Evolutionary conservation across 2,888 invertebrate genomes (phyloP).

Genomic region (Terebella lapidaria): DNA sequence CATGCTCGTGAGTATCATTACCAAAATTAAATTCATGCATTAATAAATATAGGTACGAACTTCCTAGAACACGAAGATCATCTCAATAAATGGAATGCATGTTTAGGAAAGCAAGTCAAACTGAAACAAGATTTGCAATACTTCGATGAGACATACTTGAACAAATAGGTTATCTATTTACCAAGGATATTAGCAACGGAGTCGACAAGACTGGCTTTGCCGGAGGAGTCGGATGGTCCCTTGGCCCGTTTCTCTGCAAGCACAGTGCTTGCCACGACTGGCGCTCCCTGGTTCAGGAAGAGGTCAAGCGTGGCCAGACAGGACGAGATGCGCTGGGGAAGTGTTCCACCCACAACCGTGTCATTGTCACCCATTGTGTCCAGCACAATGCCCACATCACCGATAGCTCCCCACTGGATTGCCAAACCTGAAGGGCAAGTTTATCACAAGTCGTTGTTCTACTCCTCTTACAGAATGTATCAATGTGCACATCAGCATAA

Average conservation of each 20-base stretch:
- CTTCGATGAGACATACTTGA: too few species aligned
- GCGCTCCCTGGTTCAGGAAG: constrained; percentile 76
- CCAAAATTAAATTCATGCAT: not conserved
- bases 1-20: not conserved
- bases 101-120: too few species aligned
- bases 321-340: constrained; percentile 92
- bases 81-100: too few species aligned
- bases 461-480: too few species aligned
- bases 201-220: constrained; percentile 66
- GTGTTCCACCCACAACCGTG: constrained; percentile 86
- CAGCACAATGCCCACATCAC: constrained; percentile 89
- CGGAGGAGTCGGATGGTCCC: constrained; percentile 55
- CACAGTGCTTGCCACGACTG: constrained; percentile 63
- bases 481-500: too few species aligned
- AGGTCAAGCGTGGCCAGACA: constrained; percentile 82
- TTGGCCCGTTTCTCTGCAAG: constrained; percentile 75
- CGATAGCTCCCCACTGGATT: constrained; percentile 98
- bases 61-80: not conserved
- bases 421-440: constrained; percentile 62
- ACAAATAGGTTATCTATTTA: constrained; percentile 30
- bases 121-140: too few species aligned
- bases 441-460: too few species aligned
- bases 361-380: constrained; percentile 85
- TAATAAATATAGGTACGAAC: not conserved
- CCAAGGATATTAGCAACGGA: constrained; percentile 84